phyloP scores from a whole-genome alignment of 2,888 invertebrate species.

The Lymantria monacha region DNA sequence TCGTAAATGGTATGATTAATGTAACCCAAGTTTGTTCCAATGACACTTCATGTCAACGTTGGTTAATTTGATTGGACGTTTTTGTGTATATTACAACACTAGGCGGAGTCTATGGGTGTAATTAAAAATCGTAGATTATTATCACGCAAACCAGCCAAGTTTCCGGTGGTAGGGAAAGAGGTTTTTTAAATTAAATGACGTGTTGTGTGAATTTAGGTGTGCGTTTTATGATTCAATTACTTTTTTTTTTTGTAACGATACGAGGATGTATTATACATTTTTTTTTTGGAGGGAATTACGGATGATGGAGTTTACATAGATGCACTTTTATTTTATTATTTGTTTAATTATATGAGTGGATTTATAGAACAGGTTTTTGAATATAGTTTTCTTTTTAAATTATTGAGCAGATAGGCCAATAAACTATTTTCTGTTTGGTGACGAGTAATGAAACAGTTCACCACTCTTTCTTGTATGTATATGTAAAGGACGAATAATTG shows the following conservation, averaged over 20 bases:
- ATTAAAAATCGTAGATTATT: conserved; percentile 73
- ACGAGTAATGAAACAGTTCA: too few species aligned
- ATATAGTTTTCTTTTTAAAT: background rate
- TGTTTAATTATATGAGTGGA: too few species aligned
- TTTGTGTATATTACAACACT: conserved; percentile 65
- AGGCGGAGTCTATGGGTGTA: conserved; percentile 68
- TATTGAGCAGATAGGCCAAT: too few species aligned
- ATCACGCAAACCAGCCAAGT: conserved; percentile 65
- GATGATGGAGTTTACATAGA: background rate
- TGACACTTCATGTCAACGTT: conserved; percentile 64
- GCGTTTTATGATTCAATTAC: conserved; percentile 21
- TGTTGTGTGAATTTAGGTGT: conserved; percentile 24
- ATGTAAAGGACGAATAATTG: too few species aligned
- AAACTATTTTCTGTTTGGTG: too few species aligned
- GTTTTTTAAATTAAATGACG: conserved; percentile 25
- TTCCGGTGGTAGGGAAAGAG: conserved; percentile 49
- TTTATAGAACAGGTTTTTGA: too few species aligned
- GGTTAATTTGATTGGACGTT: conserved; percentile 77
- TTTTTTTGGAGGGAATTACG: background rate
- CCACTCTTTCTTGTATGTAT: too few species aligned
- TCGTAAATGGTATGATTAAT: conserved; percentile 63
- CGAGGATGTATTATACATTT: background rate
- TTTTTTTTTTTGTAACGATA: background rate
- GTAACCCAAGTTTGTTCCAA: conserved; percentile 48
- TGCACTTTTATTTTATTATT: too few species aligned